phyloP scores from a whole-genome alignment of 2,113 vertebrate species.

The Dasyprocta punctata region DNA sequence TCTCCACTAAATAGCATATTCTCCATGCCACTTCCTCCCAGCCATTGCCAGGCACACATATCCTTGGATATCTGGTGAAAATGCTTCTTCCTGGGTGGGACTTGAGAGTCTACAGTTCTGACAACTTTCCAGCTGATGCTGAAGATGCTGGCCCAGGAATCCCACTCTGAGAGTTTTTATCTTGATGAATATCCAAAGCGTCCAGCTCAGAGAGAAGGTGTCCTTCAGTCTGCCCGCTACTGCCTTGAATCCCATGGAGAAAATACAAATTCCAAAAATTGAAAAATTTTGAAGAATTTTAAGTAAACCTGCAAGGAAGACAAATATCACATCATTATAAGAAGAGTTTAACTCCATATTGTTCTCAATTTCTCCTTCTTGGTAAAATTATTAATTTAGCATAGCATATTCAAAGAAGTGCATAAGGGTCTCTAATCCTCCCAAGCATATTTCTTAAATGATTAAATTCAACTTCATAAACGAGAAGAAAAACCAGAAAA shows the following conservation, averaged over 20 bases:
- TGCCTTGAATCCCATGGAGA: not conserved
- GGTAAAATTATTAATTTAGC: not conserved
- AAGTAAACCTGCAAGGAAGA: not conserved
- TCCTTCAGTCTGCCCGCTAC: too few relatives aligned
- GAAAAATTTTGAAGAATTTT: not conserved
- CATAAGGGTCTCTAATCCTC: not conserved
- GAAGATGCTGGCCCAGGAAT: not conserved
- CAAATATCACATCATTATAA: not conserved
- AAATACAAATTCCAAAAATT: not conserved
- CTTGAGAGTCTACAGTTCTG: not conserved
- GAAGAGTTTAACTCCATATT: not conserved
- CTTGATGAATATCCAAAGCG: too few relatives aligned
- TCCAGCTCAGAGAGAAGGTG: not conserved
- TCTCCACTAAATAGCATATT: rapidly evolving
- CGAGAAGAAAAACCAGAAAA: not conserved
- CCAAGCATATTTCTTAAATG: not conserved
- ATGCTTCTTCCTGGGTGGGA: not conserved
- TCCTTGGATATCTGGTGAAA: not conserved
- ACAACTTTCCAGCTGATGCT: not conserved
- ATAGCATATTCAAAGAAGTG: not conserved
- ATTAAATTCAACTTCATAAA: not conserved
- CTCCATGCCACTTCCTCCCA: not conserved
- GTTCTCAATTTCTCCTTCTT: not conserved
- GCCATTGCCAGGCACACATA: rapidly evolving
- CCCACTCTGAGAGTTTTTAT: not conserved